Evolutionary conservation across 2,113 vertebrate species (phyloP), one percentile per base, ranked within the genome.

Genomic region (Daubentonia madagascariensis): DNA sequence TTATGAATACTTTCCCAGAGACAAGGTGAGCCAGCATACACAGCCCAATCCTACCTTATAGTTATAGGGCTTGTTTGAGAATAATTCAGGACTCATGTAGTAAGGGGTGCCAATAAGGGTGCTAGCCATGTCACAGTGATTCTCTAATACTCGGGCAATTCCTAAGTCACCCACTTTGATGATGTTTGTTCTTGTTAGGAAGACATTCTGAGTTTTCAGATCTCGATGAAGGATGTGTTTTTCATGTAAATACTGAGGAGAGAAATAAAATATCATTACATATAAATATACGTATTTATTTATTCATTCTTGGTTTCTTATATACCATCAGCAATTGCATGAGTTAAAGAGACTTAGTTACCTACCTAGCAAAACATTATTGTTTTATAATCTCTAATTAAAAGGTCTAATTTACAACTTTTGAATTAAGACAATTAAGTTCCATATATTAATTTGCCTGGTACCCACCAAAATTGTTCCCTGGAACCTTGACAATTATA

Each of bases 101-200:
- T 99, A 99, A 0, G 99, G 99, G 0, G 99, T 99, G 91, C 99
- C 99, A 78, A 99, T 99, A 37, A 99, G 99, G 18, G 99, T 99
- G 98, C 99, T 99, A 79, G 99, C 99, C 99, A 99, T 99, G 96
- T 99, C 99, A 52, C 99, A 99, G 76, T 99, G 99, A 98, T 99
- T 99, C 97, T 99, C 99, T 98, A 99, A 91, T 30, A 99, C 99
- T 48, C 99, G 98, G 43, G 99, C 99, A 63, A 99, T 99, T 93
- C 99, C 99, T 57, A 99, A 99, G 97, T 99, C 99, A 32, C 99
- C 99, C 95, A 99, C 99, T 99, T 99, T 99, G 97, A 99, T 99
- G 91, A 99, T 99, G 96, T 99, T 99, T 65, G 99, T 99, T 98
- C 99, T 99, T 8, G 99, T 99, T 97, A 99, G 97, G 98, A 99